phyloP scores from a whole-genome alignment of 2,888 invertebrate genomes.

The Ariolimax columbianus region DNA sequence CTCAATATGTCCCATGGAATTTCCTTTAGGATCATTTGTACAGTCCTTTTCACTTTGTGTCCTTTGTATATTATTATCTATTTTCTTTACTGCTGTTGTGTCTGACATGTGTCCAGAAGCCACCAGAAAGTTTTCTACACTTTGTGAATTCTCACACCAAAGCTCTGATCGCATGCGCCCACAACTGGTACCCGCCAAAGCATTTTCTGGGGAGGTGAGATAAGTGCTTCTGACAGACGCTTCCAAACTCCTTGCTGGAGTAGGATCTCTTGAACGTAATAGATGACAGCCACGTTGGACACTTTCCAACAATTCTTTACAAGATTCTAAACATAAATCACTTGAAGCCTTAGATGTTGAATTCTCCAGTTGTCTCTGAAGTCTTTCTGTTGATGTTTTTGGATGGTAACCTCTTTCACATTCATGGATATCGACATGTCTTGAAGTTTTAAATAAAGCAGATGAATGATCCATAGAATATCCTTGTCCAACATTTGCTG shows the following conservation, averaged over 20 bases:
- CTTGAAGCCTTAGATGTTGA: background rate
- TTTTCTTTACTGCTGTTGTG: background rate
- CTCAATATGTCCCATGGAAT: background rate
- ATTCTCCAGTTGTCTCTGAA: background rate
- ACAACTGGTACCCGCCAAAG: background rate
- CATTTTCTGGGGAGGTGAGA: background rate
- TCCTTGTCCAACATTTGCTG: background rate
- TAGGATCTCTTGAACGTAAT: background rate
- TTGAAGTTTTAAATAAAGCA: background rate
- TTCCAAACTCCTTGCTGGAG: background rate
- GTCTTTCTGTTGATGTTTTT: background rate
- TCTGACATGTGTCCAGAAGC: background rate
- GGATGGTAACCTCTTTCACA: background rate
- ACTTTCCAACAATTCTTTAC: background rate
- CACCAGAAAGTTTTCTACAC: conserved; percentile 37
- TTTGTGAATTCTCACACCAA: background rate
- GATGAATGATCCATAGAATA: background rate
- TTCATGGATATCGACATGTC: background rate
- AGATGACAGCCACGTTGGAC: background rate
- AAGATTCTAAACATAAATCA: background rate
- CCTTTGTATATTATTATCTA: background rate
- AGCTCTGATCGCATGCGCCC: background rate
- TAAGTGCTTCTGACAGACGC: background rate
- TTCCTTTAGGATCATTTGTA: background rate
- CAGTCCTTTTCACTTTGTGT: background rate